A percentile compares a stretch with the other conserved stretches of the same genome.
Evolutionary conservation across 2,797 vertebrate genomes (phyloP).

Genomic region (Diplodus sargus): DNA sequence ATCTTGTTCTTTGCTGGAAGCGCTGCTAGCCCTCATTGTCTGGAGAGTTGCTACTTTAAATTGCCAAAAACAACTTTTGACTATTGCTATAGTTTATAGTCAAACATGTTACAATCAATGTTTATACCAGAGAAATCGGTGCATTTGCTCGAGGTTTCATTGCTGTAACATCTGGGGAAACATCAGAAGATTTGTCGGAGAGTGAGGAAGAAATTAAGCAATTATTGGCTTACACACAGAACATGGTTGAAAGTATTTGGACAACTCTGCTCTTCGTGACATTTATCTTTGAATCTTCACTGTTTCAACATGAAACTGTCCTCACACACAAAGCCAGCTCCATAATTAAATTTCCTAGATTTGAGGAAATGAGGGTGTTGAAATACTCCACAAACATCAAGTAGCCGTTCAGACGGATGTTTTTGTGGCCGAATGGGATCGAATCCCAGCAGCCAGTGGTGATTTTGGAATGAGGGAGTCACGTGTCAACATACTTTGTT

Average conservation of each 20-base stretch:
- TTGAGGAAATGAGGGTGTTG: too few relatives aligned
- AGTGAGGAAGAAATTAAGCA: too few relatives aligned
- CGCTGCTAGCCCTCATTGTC: neutral
- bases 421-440: neutral
- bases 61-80: too few relatives aligned
- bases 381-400: neutral
- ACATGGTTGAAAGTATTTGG: neutral
- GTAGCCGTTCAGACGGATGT: neutral
- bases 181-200: too few relatives aligned
- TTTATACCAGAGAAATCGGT: too few relatives aligned
- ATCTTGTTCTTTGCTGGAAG: neutral
- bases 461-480: neutral
- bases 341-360: neutral
- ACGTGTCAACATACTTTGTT: neutral
- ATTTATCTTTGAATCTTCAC: too few relatives aligned
- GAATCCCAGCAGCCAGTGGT: neutral
- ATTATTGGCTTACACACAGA: too few relatives aligned
- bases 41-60: neutral
- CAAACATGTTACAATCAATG: too few relatives aligned
- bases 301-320: neutral
- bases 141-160: too few relatives aligned
- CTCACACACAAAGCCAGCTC: neutral
- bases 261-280: neutral
- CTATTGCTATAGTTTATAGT: accelerated
- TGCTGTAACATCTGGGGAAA: too few relatives aligned